phyloP scores from a whole-genome alignment of 2,888 invertebrate species.

The Pachliopta kotzebuea region DNA sequence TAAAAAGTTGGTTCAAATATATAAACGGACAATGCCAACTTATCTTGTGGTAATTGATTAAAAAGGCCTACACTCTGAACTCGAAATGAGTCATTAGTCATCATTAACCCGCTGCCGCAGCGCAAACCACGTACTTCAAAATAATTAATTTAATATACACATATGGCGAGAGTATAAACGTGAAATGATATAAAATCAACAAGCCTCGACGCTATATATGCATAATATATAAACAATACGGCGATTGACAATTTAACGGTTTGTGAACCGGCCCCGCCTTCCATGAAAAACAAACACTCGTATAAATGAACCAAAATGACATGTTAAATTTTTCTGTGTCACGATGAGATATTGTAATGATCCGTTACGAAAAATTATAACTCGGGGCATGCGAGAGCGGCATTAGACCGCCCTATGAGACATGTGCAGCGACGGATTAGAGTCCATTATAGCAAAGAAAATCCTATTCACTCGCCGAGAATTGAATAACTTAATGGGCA shows the following conservation, averaged over 20 bases:
- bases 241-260: slow-evolving; percentile 52
- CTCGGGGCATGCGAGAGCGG: slow-evolving; percentile 68
- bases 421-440: slow-evolving; percentile 68
- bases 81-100: too few species aligned
- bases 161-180: too few species aligned
- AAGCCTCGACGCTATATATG: background rate
- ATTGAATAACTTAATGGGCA: slow-evolving; percentile 75
- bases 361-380: slow-evolving; percentile 75
- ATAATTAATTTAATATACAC: too few species aligned
- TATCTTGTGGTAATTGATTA: too few species aligned
- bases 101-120: too few species aligned
- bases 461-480: slow-evolving; percentile 65
- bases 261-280: slow-evolving; percentile 67
- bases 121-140: too few species aligned
- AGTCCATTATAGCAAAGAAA: slow-evolving; percentile 66
- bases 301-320: slow-evolving; percentile 75
- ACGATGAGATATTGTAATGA: slow-evolving; percentile 78
- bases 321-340: slow-evolving; percentile 78
- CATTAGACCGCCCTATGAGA: slow-evolving; percentile 67
- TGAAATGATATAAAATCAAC: background rate
- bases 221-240: slow-evolving; percentile 41
- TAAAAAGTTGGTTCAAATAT: too few species aligned
- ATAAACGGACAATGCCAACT: too few species aligned
- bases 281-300: slow-evolving; percentile 74
- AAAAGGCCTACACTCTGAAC: too few species aligned